Evolutionary conservation across 2,113 vertebrate species (phyloP), one percentile per base, ranked within the genome.

Genomic region (Syngnathoides biaculeatus): DNA sequence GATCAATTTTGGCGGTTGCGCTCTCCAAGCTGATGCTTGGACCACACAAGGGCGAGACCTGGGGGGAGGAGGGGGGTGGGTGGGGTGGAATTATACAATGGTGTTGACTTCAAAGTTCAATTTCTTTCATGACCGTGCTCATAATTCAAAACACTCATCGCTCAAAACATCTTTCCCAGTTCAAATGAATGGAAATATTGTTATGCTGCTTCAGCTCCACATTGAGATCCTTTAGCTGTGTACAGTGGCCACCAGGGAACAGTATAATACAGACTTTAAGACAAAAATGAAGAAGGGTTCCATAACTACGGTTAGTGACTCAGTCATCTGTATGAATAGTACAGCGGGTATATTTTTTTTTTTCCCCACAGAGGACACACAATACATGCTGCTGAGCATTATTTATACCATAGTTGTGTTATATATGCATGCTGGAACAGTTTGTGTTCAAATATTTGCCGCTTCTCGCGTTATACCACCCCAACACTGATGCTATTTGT

Each of bases 21-120:
- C 88, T 93, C 92, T 95, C 96, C 97, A 96, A 98, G 97, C 96
- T 93, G 82, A 92, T 91, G 97, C 96, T 90, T 96, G 96, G 96
- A 97, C 90, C 88, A 90, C 89, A 93, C 91, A 92, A 92, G 90
- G 92, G 93, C 89, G 94, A 92, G 92, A 95, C 91, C 96, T 99
- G 86, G 68, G 91, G 92, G n/a, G n/a, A n/a, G n/a, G n/a, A n/a
- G n/a, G n/a, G n/a, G n/a, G n/a, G n/a, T n/a, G n/a, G n/a, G n/a
- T n/a, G n/a, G n/a, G n/a, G n/a, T n/a, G n/a, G n/a, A n/a, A 50
- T n/a, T 10, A 50, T 15, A 57, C 14, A 57, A 6, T 2, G 26
- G 2, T 57, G 14, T 19, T 19, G 17, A 17, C 55, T 35, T 30
- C 30, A 14, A 17, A 15, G 8, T 17, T 30, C 7, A 8, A 17